Evolutionary conservation across 2,888 invertebrate genomes (phyloP), one percentile per base, ranked within the genome.

Genomic region (Schrankia costaestrigalis): DNA sequence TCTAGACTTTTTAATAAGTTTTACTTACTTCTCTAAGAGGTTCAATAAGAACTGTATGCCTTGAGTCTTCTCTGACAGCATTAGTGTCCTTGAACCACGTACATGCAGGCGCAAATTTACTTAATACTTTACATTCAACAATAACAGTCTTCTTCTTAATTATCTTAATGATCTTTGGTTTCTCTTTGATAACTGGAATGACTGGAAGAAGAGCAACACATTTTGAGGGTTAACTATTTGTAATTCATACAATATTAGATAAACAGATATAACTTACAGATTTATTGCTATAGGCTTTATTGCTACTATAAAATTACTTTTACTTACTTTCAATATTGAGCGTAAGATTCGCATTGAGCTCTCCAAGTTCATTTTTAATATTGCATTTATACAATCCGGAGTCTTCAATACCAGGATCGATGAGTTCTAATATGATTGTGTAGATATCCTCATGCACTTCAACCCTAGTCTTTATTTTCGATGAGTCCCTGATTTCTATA

Each of bases 351-450:
- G 98, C 98, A 78, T 98, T 98, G 52, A 97, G 92, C 90, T 99
- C 98, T 61, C 99, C 99, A 72, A 96, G 92, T 67, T 93, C 92
- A 85, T 98, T 99, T 82, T 97, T 97, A 66, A 98, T 97, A 71
- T 97, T 97, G 82, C 99, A 98, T 83, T 98, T 98, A 90, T 99
- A 99, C 46, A 98, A 90, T 55, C 99, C 99, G 62, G 98, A 98
- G 89, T 99, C 99, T 69, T 96, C 95, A 48, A 96, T 91, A 69
- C 95, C 95, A 50, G 98, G 97, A 85, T 97, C 97, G 65, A 92
- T 91, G 22, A 97, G 89, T 81, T 96, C 96, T 56, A 97, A 84
- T 75, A 94, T 93, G 40, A 97, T 95, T 62, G 95, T 94, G 83
- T 95, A 97, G 54, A 95, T 90, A 65, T 95, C 95, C 31, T 93